phyloP scores from a whole-genome alignment of 30 jellyfish, hydroid and myxozoan genomes.

The Aurelia aurita complex sp. Pacific region DNA sequence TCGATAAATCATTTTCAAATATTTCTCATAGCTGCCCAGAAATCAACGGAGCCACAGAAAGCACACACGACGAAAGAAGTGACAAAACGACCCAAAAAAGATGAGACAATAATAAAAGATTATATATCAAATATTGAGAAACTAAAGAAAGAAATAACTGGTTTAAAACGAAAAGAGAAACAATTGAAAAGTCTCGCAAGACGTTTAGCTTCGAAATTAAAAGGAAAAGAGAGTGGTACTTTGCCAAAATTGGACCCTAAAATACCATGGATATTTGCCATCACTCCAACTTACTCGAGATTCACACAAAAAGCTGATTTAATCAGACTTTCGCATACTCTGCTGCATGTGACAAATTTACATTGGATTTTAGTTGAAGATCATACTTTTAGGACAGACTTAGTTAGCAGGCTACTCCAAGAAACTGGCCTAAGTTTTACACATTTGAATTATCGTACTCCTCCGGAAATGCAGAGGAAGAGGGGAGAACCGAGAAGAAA shows the following conservation, averaged over 20 bases:
- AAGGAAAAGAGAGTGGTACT: slow-evolving; percentile 75
- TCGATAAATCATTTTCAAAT: not conserved
- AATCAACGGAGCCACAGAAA: not conserved
- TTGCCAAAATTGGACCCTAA: slow-evolving; percentile 93
- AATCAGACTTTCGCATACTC: slow-evolving; percentile 88
- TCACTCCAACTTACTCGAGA: slow-evolving; percentile 94
- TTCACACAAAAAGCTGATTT: slow-evolving; percentile 96
- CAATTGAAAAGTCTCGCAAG: slow-evolving; percentile 83
- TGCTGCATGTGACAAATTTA: slow-evolving; percentile 83
- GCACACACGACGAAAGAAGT: not conserved
- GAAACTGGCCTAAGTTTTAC: slow-evolving; percentile 96
- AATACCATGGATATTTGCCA: slow-evolving; percentile 95
- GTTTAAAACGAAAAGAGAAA: slow-evolving; percentile 53
- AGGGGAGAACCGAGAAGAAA: slow-evolving; percentile 83
- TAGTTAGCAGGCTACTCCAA: slow-evolving; percentile 77
- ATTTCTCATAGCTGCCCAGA: not conserved
- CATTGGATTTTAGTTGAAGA: slow-evolving; percentile 98
- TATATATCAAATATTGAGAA: slow-evolving; percentile 28
- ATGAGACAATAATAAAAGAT: not conserved
- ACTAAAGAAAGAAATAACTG: slow-evolving; percentile 34
- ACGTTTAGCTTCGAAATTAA: slow-evolving; percentile 79
- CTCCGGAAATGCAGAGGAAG: slow-evolving; percentile 86
- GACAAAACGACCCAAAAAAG: not conserved
- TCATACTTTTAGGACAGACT: slow-evolving; percentile 82
- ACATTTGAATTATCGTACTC: slow-evolving; percentile 87